phyloP scores from a whole-genome alignment of 1,140 invertebrate genomes.

The Cylas formicarius region DNA sequence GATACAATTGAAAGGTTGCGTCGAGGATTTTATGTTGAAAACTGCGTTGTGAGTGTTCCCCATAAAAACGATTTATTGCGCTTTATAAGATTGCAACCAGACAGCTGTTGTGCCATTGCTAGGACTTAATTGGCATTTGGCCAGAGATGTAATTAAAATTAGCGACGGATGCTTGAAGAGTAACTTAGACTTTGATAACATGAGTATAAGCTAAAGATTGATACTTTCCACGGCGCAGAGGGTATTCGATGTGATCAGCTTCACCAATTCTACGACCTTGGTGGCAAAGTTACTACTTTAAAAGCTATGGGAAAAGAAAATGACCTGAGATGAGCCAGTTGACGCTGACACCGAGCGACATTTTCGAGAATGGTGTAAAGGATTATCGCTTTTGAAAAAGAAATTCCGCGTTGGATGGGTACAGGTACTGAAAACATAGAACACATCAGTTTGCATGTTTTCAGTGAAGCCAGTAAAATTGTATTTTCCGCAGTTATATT shows the following conservation, averaged over 20 bases:
- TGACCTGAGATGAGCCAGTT: too few species aligned
- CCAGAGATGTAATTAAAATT: background rate
- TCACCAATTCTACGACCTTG: background rate
- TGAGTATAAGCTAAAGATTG: background rate
- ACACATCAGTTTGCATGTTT: conserved; percentile 12
- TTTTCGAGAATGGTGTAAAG: too few species aligned
- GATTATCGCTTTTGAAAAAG: too few species aligned
- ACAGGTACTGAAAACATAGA: conserved; percentile 1
- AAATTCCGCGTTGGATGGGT: conserved; percentile 11
- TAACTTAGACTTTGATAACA: background rate
- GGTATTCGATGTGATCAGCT: conserved; percentile 5
- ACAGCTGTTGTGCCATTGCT: background rate
- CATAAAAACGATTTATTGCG: conserved; percentile 20
- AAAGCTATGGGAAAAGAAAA: conserved; percentile 1
- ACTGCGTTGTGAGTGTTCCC: conserved; percentile 25
- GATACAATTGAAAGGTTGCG: conserved; percentile 2
- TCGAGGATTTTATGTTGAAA: conserved; percentile 30
- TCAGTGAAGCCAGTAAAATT: conserved; percentile 13
- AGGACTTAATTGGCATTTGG: background rate
- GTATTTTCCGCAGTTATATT: conserved; percentile 14
- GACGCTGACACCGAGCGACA: too few species aligned
- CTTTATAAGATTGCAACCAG: background rate
- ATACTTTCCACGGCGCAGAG: conserved; percentile 7
- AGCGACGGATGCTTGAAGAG: background rate
- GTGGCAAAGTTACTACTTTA: conserved; percentile 12